Evolutionary conservation across 2,888 invertebrate genomes (phyloP), one percentile per base, ranked within the genome.

Genomic region (Acholoe squamosa): DNA sequence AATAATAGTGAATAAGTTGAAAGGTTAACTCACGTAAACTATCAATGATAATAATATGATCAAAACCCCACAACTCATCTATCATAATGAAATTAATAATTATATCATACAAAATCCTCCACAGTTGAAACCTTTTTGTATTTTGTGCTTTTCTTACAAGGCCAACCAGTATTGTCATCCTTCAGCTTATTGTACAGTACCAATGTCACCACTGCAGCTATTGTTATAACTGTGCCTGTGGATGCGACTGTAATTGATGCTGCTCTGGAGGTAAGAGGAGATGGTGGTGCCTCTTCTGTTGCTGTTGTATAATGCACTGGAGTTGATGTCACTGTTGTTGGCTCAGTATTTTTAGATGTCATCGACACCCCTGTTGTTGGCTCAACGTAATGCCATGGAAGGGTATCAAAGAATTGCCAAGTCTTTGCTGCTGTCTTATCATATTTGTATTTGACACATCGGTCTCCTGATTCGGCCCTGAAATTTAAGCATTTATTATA

Each of bases 391-490:
- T 43, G 33, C 80, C 80, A 80, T 16, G 80, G 80, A 14, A 34
- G 43, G 34, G 43, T 16, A 25, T 86, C 86, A 28, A 86, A 86
- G 19, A 54, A 86, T 28, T 86, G 86, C 86, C 86, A 86, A n/a
- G 19, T 28, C 52, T 86, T 52, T 7, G 52, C 28, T 54, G 3
- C 0, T 1, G 28, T 28, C 31, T 14, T 54, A 22, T 86, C 54
- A 54, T 51, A 86, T 14, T 12, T 28, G 25, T 86, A 86, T 14
- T 52, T 10, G 0, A 86, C 0, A 54, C 86, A 86, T n/a, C 28
- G 14, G 0, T 86, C 25, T 25, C n/a, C 22, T 12, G 3, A 3
- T 61, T 3, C 61, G 19, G 3, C n/a, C n/a, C 61, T 61, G 61
- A 19, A 61, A 61, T n/a, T 1, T 61, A 61, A 61, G 14, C n/a